A percentile compares a stretch with the other conserved stretches of the same genome.
Conservation (phyloP, 2,888 invertebrate species). For the Heliconius erato region DNA sequence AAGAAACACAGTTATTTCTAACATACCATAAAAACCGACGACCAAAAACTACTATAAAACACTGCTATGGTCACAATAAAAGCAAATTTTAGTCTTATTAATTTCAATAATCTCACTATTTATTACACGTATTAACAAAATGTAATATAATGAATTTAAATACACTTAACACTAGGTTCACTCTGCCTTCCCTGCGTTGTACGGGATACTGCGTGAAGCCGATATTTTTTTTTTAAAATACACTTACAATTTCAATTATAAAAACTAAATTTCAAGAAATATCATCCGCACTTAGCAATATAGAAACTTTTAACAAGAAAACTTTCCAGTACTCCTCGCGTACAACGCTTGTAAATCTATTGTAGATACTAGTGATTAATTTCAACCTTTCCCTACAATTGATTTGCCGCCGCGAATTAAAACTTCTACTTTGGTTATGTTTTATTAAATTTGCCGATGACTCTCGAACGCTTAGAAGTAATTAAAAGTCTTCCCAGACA, state of each 20-base stretch:
- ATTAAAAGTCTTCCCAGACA: conserved; percentile 37
- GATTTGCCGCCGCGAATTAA: conserved; percentile 55
- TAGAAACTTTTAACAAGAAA: conserved; percentile 85
- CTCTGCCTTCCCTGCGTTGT: too few relatives aligned
- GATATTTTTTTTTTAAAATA: too few relatives aligned
- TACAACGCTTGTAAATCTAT: conserved; percentile 78
- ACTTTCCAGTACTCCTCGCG: conserved; percentile 79
- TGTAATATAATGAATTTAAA: too few relatives aligned
- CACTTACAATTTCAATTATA: conserved; percentile 19
- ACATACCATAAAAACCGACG: too few relatives aligned
- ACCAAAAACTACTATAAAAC: too few relatives aligned
- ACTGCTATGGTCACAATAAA: too few relatives aligned
- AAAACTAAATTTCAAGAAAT: conserved; percentile 80
- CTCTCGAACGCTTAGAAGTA: conserved; percentile 41
- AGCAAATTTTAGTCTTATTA: too few relatives aligned
- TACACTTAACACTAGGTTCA: too few relatives aligned
- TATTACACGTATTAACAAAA: too few relatives aligned
- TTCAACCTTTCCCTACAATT: conserved; percentile 72
- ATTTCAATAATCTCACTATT: too few relatives aligned
- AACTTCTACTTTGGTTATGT: conserved; percentile 47
- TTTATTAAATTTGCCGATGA: conserved; percentile 49
- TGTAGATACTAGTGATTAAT: conserved; percentile 76
- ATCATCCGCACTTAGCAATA: conserved; percentile 83
- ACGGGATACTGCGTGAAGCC: too few relatives aligned
- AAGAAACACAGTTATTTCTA: too few relatives aligned